Base-by-base conservation (phyloP, 1,140 invertebrate species). In the Brachionus plicatilis region DNA sequence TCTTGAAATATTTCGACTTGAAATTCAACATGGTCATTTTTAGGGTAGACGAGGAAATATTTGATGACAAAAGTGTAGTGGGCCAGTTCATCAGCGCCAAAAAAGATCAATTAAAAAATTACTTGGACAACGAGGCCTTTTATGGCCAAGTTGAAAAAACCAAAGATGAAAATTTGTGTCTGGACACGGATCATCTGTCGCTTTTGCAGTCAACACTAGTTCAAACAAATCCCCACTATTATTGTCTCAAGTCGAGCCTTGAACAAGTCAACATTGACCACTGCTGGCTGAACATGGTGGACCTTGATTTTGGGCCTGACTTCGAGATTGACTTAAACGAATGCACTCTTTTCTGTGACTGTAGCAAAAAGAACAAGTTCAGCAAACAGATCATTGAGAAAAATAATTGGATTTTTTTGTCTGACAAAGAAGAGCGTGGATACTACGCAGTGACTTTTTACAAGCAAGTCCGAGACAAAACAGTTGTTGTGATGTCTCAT, bases 361-460 rank as follows among this genome's bases (percentile, higher is more conserved):
- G 68, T 72, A 41, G 33, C 9, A 72, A 72, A 43, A 72, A 72
- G n/a, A 72, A 72, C 17, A 72, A 72, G 29, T 41, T 41, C 4
- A 72, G 68, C 41, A 37, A 8, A 20, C 29, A 72, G 17, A n/a
- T 37, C 5, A 43, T 72, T 41, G 68, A 72, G 68, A 72, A 17
- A 14, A 33, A 41, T 1, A 72, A 72, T 43, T 72, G 68, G 68
- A 37, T 6, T 37, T 72, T 41, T 41, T 43, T 72, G 14, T 72
- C 68, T 41, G 68, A 72, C 8, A 37, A 17, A 37, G 68, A 72
- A 72, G 68, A 72, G 37, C 29, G 68, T 7, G 68, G 68, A 37
- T 72, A 72, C n/a, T 72, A 41, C 11, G 68, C 68, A 5, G 37
- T 72, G n/a, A 72, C 68, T 12, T 72, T 37, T 72, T 72, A 72